Evolutionary conservation across 2,797 vertebrate species (phyloP), one percentile per base, ranked within the genome.

Genomic region (Muscicapa comitata): DNA sequence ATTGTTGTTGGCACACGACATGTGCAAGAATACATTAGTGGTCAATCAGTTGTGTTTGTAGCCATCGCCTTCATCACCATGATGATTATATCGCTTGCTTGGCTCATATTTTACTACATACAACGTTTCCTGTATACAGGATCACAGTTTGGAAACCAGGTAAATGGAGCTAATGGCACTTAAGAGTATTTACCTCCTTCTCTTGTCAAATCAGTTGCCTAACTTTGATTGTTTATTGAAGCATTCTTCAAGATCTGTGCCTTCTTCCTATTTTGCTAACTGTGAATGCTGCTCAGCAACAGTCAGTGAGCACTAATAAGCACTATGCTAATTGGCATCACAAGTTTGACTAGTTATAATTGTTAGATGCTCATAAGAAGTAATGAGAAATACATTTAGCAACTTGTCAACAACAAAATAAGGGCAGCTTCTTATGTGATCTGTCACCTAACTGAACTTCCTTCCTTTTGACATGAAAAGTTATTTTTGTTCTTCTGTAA

Each of bases 91-190:
- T 98, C 98, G 0, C 95, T 98, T 8, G 98, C 98, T 28, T 98
- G 98, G 98, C 97, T 98, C 23, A 98, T 98, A 93, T 98, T 98
- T 96, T 98, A 98, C 96, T 98, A 98, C 26, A 97, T 98, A 82
- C 98, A 98, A n/a, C 98, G 98, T 74, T 98, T 98, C 91, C 97
- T 98, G 9, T 98, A 98, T 38, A 97, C 97, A 9, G 97, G 98
- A 90, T 97, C 98, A 26, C 98, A 98, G 50, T 98, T 97, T 96
- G 97, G 98, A 97, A 98, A 94, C 96, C 98, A 98, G 98, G 98
- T 98, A 97, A 97, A 73, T 89, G 80, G 31, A 65, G 54, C 43
- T 87, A 71, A 65, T 90, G 38, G 47, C 58, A 66, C 76, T 53
- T 78, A 21, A 68, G 45, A 71, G 26, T 75, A 19, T 84, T 85